Percentiles rank a stretch among this genome's conserved stretches.
Conservation (phyloP, 2,797 vertebrate genomes). For the Ambastaia sidthimunki region DNA sequence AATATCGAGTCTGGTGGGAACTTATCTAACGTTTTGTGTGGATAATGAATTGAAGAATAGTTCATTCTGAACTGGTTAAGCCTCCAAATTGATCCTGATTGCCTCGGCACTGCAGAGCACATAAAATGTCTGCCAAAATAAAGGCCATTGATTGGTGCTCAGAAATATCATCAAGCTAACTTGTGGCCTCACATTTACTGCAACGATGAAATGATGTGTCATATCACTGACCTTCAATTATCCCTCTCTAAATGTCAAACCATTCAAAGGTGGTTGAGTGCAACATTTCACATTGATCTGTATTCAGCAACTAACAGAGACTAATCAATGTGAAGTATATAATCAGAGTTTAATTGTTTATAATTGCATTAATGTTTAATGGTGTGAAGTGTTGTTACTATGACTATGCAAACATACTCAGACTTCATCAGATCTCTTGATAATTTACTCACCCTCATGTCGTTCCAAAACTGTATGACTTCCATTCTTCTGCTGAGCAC, state of each 20-base stretch:
- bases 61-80: slow-evolving; percentile 14
- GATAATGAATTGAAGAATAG: slow-evolving; percentile 35
- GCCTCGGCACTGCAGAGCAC: slow-evolving; percentile 14
- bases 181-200: slow-evolving; percentile 48
- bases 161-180: slow-evolving; percentile 51
- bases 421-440: background rate
- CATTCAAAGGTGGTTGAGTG: slow-evolving; percentile 13
- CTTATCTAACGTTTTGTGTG: background rate
- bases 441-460: background rate
- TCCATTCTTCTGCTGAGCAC: background rate
- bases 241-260: slow-evolving; percentile 55
- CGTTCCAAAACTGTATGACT: background rate
- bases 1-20: background rate
- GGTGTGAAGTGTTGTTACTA: background rate
- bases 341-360: background rate
- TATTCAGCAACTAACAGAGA: slow-evolving; percentile 15
- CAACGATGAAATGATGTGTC: slow-evolving; percentile 34
- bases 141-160: slow-evolving; percentile 46
- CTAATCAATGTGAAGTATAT: slow-evolving; percentile 19
- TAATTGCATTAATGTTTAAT: background rate
- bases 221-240: slow-evolving; percentile 55
- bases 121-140: slow-evolving; percentile 26
- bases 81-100: slow-evolving; percentile 33
- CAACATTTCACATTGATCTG: slow-evolving; percentile 47
- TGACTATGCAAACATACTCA: background rate